A percentile compares a stretch with the other conserved stretches of the same genome.
Conservation (phyloP, 2,888 invertebrate genomes). For the Diarsia rubi region DNA sequence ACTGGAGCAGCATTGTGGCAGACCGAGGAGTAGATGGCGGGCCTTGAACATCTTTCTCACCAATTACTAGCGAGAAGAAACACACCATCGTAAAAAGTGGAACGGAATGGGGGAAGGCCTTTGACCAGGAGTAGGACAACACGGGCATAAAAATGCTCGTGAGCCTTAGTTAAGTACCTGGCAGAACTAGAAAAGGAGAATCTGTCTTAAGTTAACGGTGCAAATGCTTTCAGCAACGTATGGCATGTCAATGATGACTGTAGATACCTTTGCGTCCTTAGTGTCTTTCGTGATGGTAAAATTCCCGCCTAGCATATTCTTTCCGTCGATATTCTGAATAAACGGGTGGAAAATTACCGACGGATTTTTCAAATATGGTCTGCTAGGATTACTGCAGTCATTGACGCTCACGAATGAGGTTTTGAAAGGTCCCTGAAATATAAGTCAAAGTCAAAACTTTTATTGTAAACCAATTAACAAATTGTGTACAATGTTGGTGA, state of each 20-base stretch:
- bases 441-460: neutral
- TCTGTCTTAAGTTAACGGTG: neutral
- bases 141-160: too few relatives aligned
- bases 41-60: too few relatives aligned
- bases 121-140: too few relatives aligned
- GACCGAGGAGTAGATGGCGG: too few relatives aligned
- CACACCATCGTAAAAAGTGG: too few relatives aligned
- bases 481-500: too few relatives aligned
- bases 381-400: conserved; percentile 12
- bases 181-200: neutral
- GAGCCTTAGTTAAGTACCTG: too few relatives aligned
- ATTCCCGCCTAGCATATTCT: conserved; percentile 26
- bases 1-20: too few relatives aligned
- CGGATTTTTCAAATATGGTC: conserved; percentile 10
- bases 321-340: conserved; percentile 9
- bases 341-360: neutral
- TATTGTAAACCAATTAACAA: too few relatives aligned
- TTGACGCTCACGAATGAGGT: neutral
- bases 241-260: neutral
- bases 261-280: conserved; percentile 29
- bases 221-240: neutral
- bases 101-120: too few relatives aligned
- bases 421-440: conserved; percentile 42
- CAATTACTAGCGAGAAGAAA: too few relatives aligned
- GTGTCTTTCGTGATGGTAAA: conserved; percentile 34